Evolutionary conservation across 1,140 invertebrate genomes (phyloP).

Genomic region (Cylas formicarius): DNA sequence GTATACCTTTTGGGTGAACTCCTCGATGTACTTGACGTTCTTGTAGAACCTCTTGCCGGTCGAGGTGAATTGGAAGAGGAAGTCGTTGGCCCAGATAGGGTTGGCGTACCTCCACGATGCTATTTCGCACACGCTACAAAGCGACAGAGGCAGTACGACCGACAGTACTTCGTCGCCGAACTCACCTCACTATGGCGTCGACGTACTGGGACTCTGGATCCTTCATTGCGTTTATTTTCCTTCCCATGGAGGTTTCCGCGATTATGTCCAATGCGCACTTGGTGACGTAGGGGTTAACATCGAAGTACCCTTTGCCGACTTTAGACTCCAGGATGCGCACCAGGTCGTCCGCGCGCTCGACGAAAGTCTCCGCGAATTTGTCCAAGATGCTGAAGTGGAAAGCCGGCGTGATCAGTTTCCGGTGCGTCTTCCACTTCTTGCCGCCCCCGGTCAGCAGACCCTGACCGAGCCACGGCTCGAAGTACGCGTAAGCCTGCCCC

Average conservation of each 20-base stretch:
- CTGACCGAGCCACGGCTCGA: slow-evolving; percentile 48
- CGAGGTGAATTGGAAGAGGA: slow-evolving; percentile 53
- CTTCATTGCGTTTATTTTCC: too few species aligned
- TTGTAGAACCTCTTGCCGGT: slow-evolving; percentile 51
- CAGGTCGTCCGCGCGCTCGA: slow-evolving; percentile 63
- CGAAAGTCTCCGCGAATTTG: slow-evolving; percentile 76
- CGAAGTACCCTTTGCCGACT: slow-evolving; percentile 52
- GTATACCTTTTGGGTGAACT: slow-evolving; percentile 60
- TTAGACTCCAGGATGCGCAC: slow-evolving; percentile 57
- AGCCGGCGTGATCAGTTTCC: slow-evolving; percentile 80
- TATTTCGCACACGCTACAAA: too few species aligned
- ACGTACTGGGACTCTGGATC: slow-evolving; percentile 52
- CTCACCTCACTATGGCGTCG: slow-evolving; percentile 61
- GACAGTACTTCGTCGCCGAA: slow-evolving; percentile 9
- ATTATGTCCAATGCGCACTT: slow-evolving; percentile 72
- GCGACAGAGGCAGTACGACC: too few species aligned
- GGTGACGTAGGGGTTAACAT: slow-evolving; percentile 69
- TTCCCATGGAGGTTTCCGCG: slow-evolving; percentile 53
- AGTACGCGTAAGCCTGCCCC: slow-evolving; percentile 47
- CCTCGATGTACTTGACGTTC: slow-evolving; percentile 59
- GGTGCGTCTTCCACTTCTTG: slow-evolving; percentile 66
- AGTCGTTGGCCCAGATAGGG: slow-evolving; percentile 58
- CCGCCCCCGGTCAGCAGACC: slow-evolving; percentile 50
- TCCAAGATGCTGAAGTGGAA: slow-evolving; percentile 88
- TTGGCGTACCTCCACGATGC: too few species aligned